These are phyloP conservation scores for Brevipalpus yothersi DNA, from an alignment of 1,140 invertebrate genomes.

Conservation along the genomic window DNA sequence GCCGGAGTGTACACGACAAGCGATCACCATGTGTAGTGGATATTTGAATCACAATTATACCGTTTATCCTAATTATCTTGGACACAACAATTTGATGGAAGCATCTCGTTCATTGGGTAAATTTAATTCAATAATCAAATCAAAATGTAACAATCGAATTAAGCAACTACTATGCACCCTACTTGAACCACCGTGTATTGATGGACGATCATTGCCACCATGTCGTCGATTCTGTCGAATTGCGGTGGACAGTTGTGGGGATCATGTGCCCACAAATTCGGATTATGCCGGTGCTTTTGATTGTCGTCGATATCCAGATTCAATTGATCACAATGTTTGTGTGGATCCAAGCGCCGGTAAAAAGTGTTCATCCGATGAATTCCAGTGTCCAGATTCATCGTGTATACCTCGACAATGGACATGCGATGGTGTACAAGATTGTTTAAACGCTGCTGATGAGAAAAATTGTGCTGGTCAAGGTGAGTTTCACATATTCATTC, in stretches of 20 bases:
- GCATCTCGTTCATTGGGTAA: constrained; percentile 24
- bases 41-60: constrained; percentile 35
- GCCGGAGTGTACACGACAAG: constrained; percentile 1
- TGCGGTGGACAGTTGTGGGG: constrained; percentile 31
- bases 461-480: constrained; percentile 17
- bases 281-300: constrained; percentile 29
- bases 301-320: constrained; percentile 31
- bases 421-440: constrained; percentile 14
- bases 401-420: constrained; percentile 7
- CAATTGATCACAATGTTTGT: constrained; percentile 19
- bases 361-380: constrained; percentile 8
- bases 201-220: constrained; percentile 30
- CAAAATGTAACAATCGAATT: constrained; percentile 32
- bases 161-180: constrained; percentile 33
- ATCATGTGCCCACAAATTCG: constrained; percentile 26
- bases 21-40: constrained; percentile 23
- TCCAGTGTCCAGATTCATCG: constrained; percentile 10
- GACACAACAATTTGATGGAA: constrained; percentile 17
- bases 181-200: constrained; percentile 35
- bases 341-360: constrained; percentile 20
- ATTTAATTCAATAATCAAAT: constrained; percentile 27
- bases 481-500: background rate
- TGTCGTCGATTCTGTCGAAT: constrained; percentile 36
- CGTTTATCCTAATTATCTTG: constrained; percentile 19
- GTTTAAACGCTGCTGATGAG: constrained; percentile 21